Percentiles rank a stretch among this genome's conserved stretches.
Conservation (phyloP, 2,113 vertebrate genomes). For the Misgurnus anguillicaudatus region DNA sequence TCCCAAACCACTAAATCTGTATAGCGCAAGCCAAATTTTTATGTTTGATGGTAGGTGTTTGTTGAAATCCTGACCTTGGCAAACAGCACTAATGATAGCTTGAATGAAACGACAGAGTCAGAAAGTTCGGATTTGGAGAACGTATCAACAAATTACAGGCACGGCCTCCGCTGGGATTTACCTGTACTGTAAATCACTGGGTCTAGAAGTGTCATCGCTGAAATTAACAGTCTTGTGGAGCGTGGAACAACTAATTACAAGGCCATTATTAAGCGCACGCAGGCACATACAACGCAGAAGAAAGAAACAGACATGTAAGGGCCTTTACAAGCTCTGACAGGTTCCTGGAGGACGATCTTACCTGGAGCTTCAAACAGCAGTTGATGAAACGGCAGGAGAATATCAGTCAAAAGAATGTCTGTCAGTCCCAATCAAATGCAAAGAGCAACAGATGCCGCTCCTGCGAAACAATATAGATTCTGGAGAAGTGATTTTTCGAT, state of each 20-base stretch:
- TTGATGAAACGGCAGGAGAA: constrained; percentile 7
- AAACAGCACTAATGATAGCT: constrained; percentile 33
- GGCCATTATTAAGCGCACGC: constrained; percentile 30
- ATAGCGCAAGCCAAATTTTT: not conserved
- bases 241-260: constrained; percentile 46
- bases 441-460: constrained; percentile 2
- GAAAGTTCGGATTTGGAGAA: not conserved
- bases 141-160: constrained; percentile 10
- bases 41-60: not conserved
- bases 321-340: constrained; percentile 48
- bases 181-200: constrained; percentile 25
- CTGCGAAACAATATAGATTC: not conserved
- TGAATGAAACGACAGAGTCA: not conserved
- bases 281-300: not conserved
- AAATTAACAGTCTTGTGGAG: constrained; percentile 26
- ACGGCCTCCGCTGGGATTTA: constrained; percentile 12
- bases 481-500: constrained; percentile 1
- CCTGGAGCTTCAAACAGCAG: constrained; percentile 40
- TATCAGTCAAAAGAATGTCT: constrained; percentile 15
- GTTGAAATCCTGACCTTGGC: constrained; percentile 25
- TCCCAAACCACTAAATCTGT: not conserved
- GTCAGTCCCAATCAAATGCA: constrained; percentile 33
- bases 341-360: constrained; percentile 45
- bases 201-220: constrained; percentile 1
- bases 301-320: constrained; percentile 18